Evolutionary conservation across 2,888 invertebrate genomes (phyloP).

Genomic region (Acanthoscelides obtectus): DNA sequence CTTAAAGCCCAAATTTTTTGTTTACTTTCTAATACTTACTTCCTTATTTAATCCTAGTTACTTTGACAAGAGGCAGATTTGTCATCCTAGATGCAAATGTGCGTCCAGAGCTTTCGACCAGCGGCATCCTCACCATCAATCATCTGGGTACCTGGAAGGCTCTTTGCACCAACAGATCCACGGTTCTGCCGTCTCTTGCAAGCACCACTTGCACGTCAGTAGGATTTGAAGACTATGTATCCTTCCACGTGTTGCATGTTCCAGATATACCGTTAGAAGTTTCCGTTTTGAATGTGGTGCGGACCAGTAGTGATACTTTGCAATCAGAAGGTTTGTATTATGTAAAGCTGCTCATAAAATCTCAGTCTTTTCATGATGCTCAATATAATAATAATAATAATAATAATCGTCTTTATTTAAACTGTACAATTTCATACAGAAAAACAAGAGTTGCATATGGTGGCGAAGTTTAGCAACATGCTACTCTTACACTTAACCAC

Average conservation of each 20-base stretch:
- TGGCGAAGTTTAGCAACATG: too few relatives aligned
- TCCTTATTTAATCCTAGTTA: conserved; percentile 50
- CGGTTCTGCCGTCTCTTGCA: conserved; percentile 51
- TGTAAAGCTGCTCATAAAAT: too few relatives aligned
- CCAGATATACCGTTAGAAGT: conserved; percentile 20
- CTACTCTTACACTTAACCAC: too few relatives aligned
- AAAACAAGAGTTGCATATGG: too few relatives aligned
- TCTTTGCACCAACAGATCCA: conserved; percentile 53
- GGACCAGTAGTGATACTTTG: not conserved
- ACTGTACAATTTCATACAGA: too few relatives aligned
- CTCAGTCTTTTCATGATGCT: too few relatives aligned
- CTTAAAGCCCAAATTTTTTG: too few relatives aligned
- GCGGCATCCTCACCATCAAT: conserved; percentile 62
- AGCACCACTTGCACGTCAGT: conserved; percentile 60
- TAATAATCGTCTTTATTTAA: too few relatives aligned
- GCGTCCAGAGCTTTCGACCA: conserved; percentile 55
- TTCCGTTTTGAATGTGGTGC: not conserved
- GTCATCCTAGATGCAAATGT: conserved; percentile 57
- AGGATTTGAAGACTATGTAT: conserved; percentile 55
- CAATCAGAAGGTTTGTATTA: not conserved
- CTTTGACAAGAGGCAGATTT: conserved; percentile 61
- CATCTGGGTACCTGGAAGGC: conserved; percentile 62
- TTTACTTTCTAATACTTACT: too few relatives aligned
- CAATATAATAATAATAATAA: too few relatives aligned
- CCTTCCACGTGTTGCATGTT: conserved; percentile 28